Evolutionary conservation across 2,113 vertebrate genomes (phyloP), one percentile per base, ranked within the genome.

Genomic region (Zosterops hypoxanthus): DNA sequence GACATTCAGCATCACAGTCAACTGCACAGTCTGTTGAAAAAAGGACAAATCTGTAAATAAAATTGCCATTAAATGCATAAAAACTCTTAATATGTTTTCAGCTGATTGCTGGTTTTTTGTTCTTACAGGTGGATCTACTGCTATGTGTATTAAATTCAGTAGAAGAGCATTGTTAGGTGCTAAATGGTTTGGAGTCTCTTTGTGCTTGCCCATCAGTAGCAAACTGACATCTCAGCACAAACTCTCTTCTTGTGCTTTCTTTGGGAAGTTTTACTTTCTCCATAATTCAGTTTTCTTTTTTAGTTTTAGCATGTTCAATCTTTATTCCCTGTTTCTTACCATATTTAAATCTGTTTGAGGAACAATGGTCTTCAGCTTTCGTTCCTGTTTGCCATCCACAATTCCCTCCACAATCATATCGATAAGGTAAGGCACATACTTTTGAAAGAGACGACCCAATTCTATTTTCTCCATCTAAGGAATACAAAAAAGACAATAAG

Each of bases 301-400:
- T 8, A 44, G 19, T 56, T 26, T 24, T 68, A 81, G 25, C 2
- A 2, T 22, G 31, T 63, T 69, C 44, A 88, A 33, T 18, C 11
- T 53, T 83, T 57, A 34, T 25, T 22, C 39, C 55, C 3, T 4
- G 1, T 49, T 46, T 63, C 98, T 95, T 93, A 99, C 99, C 99
- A 99, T 99, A 86, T 99, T 99, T 26, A 99, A 97, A 95, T 99
- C 99, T 25, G 99, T 99, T 97, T 99, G 99, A 44, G 98, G 99
- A 49, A 99, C 97, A 31, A 99, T 97, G 4, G 98, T 99, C 97
- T 98, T 99, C 91, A 99, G 97, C 88, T 97, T 99, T 92, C 98
- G 92, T n/a, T 97, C 98, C 22, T 98, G 99, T 89, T 89, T 98
- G 12, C 99, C 99, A 3, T 99, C 98, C 61, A 99, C 97, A 17